Evolutionary conservation across 2,888 invertebrate genomes (phyloP).

Genomic region (Noctua fimbriata): DNA sequence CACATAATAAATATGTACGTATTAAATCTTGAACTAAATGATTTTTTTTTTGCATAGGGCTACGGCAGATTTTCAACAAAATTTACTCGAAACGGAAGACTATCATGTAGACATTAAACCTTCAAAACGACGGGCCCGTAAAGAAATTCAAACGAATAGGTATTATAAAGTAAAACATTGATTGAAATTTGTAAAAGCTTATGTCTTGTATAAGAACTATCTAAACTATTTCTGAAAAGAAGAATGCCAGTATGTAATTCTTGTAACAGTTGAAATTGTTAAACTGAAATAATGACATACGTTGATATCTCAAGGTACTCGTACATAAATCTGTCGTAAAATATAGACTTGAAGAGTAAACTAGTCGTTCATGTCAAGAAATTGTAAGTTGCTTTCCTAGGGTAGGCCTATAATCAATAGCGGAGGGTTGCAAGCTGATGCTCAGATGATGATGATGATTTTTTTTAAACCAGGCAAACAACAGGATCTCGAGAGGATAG

Average conservation of each 20-base stretch:
- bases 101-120: not conserved
- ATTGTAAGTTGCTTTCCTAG: not conserved
- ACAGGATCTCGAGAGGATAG: slow-evolving; percentile 8
- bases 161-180: not conserved
- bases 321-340: not conserved
- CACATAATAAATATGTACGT: too few relatives aligned
- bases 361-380: not conserved
- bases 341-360: not conserved
- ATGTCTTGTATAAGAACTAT: too few relatives aligned
- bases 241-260: not conserved
- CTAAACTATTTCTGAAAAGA: not conserved
- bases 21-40: not conserved
- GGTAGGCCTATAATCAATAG: slow-evolving; percentile 42
- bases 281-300: not conserved
- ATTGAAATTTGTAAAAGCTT: not conserved
- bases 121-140: not conserved
- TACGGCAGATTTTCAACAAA: not conserved
- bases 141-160: not conserved
- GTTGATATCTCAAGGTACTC: not conserved
- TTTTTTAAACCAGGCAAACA: slow-evolving; percentile 52
- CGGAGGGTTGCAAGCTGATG: slow-evolving; percentile 20
- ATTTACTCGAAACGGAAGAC: not conserved
- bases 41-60: not conserved
- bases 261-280: not conserved
- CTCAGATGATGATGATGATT: slow-evolving; percentile 47